Evolutionary conservation across 1,140 invertebrate species (phyloP).

Genomic region (Elymnias hypermnestra): DNA sequence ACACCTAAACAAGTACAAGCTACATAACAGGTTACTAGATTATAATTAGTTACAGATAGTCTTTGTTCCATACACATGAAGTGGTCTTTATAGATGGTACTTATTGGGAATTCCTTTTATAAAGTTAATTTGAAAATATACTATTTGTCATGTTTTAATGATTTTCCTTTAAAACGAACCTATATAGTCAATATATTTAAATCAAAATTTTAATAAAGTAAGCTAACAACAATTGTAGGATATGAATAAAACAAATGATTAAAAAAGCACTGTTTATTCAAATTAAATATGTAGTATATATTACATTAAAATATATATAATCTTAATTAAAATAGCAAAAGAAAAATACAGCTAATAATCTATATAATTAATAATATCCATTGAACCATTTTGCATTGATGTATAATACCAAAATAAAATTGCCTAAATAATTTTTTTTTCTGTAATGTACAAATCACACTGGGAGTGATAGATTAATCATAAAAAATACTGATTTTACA

Average conservation of each 20-base stretch:
- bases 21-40: slow-evolving; percentile 38
- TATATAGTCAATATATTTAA: too few species aligned
- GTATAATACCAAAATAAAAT: slow-evolving; percentile 55
- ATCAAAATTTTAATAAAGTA: too few species aligned
- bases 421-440: slow-evolving; percentile 25
- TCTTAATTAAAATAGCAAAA: slow-evolving; percentile 73
- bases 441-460: slow-evolving; percentile 27
- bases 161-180: too few species aligned
- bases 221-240: too few species aligned
- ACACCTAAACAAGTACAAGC: slow-evolving; percentile 46
- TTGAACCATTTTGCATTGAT: slow-evolving; percentile 50
- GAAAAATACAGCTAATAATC: slow-evolving; percentile 69
- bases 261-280: slow-evolving; percentile 74
- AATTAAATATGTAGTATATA: slow-evolving; percentile 74
- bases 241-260: slow-evolving; percentile 25
- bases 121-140: slow-evolving; percentile 45
- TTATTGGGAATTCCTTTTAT: slow-evolving; percentile 23
- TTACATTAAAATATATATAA: slow-evolving; percentile 75
- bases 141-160: slow-evolving; percentile 12
- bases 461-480: not conserved
- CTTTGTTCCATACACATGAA: too few species aligned
- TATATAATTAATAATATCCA: slow-evolving; percentile 70
- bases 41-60: slow-evolving; percentile 14
- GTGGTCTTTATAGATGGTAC: slow-evolving; percentile 29
- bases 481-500: slow-evolving; percentile 33